phyloP scores from a whole-genome alignment of 2,888 invertebrate genomes.

The Stratiomys singularior region DNA sequence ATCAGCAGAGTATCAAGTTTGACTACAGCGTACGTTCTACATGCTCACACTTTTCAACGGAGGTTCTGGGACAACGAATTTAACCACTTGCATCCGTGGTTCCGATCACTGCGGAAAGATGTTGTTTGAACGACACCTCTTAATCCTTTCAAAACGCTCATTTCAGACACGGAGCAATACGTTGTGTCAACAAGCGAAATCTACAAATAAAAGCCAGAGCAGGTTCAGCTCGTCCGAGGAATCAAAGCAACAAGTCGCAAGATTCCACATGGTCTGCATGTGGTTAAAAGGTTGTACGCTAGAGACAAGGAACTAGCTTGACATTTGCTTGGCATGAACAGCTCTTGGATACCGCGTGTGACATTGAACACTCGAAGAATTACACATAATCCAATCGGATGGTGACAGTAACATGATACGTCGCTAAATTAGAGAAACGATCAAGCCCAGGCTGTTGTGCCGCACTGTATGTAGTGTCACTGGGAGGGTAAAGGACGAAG shows the following conservation, averaged over 20 bases:
- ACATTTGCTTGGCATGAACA: not conserved
- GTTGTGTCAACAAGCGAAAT: no score
- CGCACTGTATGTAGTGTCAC: not conserved
- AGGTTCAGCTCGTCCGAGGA: no score
- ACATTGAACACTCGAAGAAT: conserved; percentile 39
- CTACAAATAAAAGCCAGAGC: no score
- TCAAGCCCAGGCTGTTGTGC: not conserved
- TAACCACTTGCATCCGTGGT: no score
- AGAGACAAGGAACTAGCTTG: not conserved
- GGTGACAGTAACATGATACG: conserved; percentile 45
- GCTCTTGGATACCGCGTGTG: not conserved
- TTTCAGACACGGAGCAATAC: no score
- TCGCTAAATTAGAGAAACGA: conserved; percentile 44
- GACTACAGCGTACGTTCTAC: not conserved
- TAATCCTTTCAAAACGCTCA: no score
- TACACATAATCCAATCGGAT: conserved; percentile 34
- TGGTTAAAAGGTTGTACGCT: not conserved
- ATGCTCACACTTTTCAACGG: not conserved
- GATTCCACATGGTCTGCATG: not conserved
- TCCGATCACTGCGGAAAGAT: no score
- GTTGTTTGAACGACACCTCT: not conserved
- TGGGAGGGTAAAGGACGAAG: conserved; percentile 3
- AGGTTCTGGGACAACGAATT: not conserved
- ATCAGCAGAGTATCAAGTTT: not conserved
- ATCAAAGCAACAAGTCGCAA: no score